Percentiles rank a stretch among this genome's conserved stretches.
These are phyloP conservation scores for Eremobia ochroleuca DNA, from an alignment of 2,888 invertebrate species.

Conservation along the genomic window DNA sequence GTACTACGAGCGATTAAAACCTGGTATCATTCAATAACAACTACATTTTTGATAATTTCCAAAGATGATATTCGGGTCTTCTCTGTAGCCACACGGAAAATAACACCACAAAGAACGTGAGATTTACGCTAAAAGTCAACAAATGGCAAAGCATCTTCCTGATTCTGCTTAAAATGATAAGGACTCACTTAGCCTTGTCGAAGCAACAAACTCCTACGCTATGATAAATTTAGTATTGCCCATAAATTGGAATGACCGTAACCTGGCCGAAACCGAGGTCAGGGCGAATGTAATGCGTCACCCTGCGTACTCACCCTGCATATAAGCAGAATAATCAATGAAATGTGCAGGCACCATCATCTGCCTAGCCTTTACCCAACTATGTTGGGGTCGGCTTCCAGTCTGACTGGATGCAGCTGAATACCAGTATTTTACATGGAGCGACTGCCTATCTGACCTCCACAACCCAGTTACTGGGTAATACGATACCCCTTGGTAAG, in stretches of 20 bases:
- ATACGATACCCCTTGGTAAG: too few relatives aligned
- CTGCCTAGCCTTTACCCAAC: too few relatives aligned
- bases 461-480: too few relatives aligned
- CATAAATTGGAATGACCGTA: conserved; percentile 1
- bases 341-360: too few relatives aligned
- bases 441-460: too few relatives aligned
- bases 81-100: not conserved
- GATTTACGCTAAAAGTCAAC: not conserved
- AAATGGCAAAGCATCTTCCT: not conserved
- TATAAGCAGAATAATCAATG: not conserved
- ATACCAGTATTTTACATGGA: too few relatives aligned
- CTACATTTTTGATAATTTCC: not conserved
- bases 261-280: not conserved
- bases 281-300: not conserved
- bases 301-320: not conserved
- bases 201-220: not conserved
- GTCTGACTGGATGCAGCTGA: too few relatives aligned
- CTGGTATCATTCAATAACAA: not conserved
- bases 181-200: not conserved
- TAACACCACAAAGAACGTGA: not conserved
- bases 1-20: not conserved
- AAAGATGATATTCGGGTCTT: not conserved
- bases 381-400: too few relatives aligned
- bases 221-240: not conserved
- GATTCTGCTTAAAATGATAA: not conserved